phyloP scores from a whole-genome alignment of 2,113 vertebrate species.

The Hyperopisus bebe region DNA sequence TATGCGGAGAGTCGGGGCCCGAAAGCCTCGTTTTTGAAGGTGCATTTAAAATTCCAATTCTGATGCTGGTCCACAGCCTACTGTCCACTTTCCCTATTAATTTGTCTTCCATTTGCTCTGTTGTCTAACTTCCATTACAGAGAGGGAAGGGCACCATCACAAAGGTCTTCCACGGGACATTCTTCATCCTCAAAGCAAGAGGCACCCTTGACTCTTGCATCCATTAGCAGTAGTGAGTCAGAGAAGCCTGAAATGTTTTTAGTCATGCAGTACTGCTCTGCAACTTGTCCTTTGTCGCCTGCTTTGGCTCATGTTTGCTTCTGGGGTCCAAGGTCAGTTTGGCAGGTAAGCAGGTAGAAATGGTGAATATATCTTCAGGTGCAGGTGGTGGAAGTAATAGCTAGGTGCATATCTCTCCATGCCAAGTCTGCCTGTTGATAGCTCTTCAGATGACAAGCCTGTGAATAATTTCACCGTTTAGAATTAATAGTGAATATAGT shows the following conservation, averaged over 20 bases:
- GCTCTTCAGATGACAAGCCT: not conserved
- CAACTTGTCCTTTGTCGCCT: not conserved
- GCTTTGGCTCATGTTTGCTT: not conserved
- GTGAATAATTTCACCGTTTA: not conserved
- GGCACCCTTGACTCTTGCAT: not conserved
- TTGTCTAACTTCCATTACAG: slow-evolving; percentile 16
- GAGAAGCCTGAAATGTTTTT: not conserved
- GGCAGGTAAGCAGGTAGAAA: not conserved
- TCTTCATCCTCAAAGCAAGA: not conserved
- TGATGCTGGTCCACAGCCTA: slow-evolving; percentile 1
- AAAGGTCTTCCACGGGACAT: not conserved
- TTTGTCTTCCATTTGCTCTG: not conserved
- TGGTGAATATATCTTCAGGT: not conserved
- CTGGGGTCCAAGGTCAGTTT: not conserved
- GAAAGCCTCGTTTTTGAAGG: not conserved
- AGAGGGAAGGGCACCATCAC: not conserved
- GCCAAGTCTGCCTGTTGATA: not conserved
- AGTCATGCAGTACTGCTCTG: not conserved
- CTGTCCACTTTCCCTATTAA: slow-evolving; percentile 4
- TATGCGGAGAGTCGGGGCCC: not conserved
- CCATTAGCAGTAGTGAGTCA: not conserved
- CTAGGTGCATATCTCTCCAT: not conserved
- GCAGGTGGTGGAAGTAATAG: not conserved
- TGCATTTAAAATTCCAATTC: slow-evolving; percentile 5
- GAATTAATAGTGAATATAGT: not conserved